Conservation (phyloP, 2,888 invertebrate genomes). For the Mylabris sibirica region DNA sequence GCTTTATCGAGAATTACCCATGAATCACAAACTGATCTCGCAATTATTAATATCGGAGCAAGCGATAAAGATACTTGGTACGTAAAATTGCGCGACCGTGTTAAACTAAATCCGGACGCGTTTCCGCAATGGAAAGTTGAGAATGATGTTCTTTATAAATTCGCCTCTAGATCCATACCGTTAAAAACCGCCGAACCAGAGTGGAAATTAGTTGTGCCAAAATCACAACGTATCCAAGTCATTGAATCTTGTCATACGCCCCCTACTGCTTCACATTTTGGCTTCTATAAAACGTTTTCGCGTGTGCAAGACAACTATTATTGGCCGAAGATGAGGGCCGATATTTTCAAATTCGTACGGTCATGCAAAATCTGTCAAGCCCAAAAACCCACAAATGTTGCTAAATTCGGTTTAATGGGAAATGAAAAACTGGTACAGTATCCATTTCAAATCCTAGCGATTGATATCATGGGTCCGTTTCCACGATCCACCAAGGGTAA, state of each 20-base stretch:
- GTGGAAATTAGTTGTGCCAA: constrained; percentile 41
- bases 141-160: constrained; percentile 27
- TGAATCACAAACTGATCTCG: constrained; percentile 13
- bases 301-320: constrained; percentile 36
- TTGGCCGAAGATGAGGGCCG: constrained; percentile 37
- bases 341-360: constrained; percentile 31
- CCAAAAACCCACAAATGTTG: constrained; percentile 33
- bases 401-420: constrained; percentile 38
- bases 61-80: constrained; percentile 32
- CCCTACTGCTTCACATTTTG: constrained; percentile 37
- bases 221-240: constrained; percentile 28
- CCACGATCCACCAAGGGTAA: constrained; percentile 32
- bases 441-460: constrained; percentile 36
- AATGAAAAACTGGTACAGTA: constrained; percentile 27
- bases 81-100: constrained; percentile 21
- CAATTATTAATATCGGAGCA: constrained; percentile 13
- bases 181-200: constrained; percentile 28
- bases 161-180: constrained; percentile 20
- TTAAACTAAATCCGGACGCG: constrained; percentile 19
- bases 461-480: constrained; percentile 38
- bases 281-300: constrained; percentile 35
- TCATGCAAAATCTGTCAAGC: constrained; percentile 37
- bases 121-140: constrained; percentile 34
- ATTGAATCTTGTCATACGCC: constrained; percentile 34
- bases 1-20: constrained; percentile 25